These are phyloP conservation scores for Lates japonicus DNA, from an alignment of 2,797 vertebrate genomes.

Conservation along the genomic window DNA sequence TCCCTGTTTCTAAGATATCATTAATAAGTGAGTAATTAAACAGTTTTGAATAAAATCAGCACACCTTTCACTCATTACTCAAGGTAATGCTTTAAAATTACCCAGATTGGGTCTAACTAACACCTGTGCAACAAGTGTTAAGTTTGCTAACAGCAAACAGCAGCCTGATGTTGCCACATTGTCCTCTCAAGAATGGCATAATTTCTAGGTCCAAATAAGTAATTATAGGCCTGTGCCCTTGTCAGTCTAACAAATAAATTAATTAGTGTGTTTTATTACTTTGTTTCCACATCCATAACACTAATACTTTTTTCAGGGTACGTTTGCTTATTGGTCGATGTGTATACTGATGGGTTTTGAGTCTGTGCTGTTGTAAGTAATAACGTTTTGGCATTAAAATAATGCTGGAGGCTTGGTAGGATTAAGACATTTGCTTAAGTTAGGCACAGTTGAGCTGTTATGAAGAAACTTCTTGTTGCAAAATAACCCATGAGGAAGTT, in stretches of 20 bases:
- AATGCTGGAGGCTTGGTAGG: not conserved
- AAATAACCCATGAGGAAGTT: not conserved
- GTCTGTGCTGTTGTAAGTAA: not conserved
- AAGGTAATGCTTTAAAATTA: not conserved
- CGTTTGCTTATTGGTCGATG: not conserved
- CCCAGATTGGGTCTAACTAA: slow-evolving; percentile 25
- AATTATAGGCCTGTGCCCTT: slow-evolving; percentile 17
- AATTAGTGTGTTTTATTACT: not conserved
- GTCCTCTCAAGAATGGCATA: slow-evolving; percentile 22
- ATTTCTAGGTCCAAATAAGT: slow-evolving; percentile 32
- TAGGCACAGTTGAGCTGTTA: not conserved
- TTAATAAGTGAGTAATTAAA: not conserved
- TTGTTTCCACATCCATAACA: not conserved
- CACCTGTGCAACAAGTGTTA: slow-evolving; percentile 18
- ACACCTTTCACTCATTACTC: not conserved
- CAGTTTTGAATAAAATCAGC: not conserved
- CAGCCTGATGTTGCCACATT: slow-evolving; percentile 25
- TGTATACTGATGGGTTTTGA: not conserved
- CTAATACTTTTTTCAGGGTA: not conserved
- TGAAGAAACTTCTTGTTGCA: not conserved
- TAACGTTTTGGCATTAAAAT: not conserved
- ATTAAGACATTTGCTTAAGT: not conserved
- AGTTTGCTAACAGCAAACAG: slow-evolving; percentile 10
- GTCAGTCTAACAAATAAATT: slow-evolving; percentile 11
- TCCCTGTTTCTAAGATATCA: not conserved